Conservation (phyloP, 2,113 vertebrate genomes). For the Fregata magnificens region DNA sequence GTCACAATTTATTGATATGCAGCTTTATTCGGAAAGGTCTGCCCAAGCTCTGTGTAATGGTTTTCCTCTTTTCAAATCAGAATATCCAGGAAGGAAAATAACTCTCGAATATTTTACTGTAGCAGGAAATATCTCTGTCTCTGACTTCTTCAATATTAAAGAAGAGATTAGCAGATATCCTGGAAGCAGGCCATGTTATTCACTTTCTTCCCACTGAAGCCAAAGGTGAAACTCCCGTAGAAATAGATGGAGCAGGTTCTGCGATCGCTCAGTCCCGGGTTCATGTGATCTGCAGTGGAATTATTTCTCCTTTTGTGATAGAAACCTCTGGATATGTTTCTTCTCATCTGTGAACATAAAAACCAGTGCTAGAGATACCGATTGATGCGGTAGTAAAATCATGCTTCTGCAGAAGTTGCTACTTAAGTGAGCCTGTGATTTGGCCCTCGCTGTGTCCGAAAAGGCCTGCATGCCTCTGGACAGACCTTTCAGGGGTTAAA, state of each 20-base stretch:
- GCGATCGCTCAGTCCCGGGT: not conserved
- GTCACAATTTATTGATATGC: conserved; percentile 25
- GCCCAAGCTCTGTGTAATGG: not conserved
- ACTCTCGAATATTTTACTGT: conserved; percentile 26
- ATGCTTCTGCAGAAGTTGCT: conserved; percentile 8
- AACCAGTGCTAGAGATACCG: not conserved
- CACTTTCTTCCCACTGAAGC: conserved; percentile 21
- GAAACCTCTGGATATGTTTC: conserved; percentile 7
- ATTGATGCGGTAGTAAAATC: not conserved
- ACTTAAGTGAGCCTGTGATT: not conserved
- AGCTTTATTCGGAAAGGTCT: not conserved
- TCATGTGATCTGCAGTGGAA: not conserved
- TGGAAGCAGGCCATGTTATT: conserved; percentile 37
- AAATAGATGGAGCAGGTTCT: conserved; percentile 41
- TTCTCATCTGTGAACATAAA: not conserved
- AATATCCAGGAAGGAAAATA: conserved; percentile 49
- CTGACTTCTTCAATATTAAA: conserved; percentile 49
- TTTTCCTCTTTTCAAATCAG: conserved; percentile 25
- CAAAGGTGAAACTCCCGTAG: conserved; percentile 34
- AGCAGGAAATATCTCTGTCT: conserved; percentile 49
- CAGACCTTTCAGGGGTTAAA: conserved; percentile 31
- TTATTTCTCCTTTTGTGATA: conserved; percentile 3
- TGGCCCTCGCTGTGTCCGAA: not conserved
- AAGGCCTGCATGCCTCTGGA: not conserved
- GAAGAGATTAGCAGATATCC: conserved; percentile 54